Conservation (phyloP, 2,113 vertebrate genomes). For the Cyanoderma ruficeps region DNA sequence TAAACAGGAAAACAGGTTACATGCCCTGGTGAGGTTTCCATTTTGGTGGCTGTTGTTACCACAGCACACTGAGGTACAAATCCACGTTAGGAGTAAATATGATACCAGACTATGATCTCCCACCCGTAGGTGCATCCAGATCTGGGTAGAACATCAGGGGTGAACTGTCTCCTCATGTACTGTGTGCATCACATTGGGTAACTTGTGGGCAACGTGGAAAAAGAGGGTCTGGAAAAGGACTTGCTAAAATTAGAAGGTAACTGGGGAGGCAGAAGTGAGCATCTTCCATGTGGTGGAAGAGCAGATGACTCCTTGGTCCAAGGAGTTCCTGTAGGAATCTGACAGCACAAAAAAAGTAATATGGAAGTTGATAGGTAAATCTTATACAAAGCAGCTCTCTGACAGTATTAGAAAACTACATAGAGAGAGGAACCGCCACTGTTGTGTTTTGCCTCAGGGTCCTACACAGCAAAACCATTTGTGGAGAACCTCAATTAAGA, state of each 20-base stretch:
- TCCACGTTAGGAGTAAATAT: rapidly evolving
- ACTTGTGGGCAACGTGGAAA: rapidly evolving
- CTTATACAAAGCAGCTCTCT: not conserved
- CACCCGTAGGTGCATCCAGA: not conserved
- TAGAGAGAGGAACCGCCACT: not conserved
- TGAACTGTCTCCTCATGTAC: rapidly evolving
- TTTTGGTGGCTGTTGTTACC: not conserved
- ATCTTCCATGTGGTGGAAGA: not conserved
- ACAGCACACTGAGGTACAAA: not conserved
- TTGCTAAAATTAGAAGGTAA: not conserved
- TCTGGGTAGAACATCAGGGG: not conserved
- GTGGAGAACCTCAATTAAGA: not conserved
- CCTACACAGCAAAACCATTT: not conserved
- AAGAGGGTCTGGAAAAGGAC: not conserved
- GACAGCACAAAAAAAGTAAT: not conserved
- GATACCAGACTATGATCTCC: not conserved
- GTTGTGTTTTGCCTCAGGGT: not conserved
- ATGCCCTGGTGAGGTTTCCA: not conserved
- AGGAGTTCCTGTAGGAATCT: not conserved
- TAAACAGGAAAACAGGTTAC: not conserved
- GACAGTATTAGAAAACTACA: not conserved
- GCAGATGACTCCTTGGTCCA: not conserved
- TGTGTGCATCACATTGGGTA: rapidly evolving
- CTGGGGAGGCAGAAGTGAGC: not conserved
- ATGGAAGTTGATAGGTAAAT: not conserved